These are phyloP conservation scores for Bos indicus DNA, from an alignment of 2,113 vertebrate species.

Conservation along the genomic window DNA sequence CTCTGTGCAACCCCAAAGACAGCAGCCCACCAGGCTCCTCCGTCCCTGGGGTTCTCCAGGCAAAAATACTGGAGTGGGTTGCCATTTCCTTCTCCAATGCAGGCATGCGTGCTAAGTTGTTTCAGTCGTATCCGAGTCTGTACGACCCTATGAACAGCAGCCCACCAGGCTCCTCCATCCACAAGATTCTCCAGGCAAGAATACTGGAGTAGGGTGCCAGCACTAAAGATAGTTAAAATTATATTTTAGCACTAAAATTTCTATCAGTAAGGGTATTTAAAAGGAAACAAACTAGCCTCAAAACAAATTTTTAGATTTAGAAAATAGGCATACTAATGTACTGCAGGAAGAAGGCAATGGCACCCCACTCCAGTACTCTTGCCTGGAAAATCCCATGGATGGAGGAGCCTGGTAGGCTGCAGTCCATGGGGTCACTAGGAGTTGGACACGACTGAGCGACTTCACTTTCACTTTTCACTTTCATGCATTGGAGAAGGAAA, in stretches of 20 bases:
- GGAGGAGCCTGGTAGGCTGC: too few species aligned
- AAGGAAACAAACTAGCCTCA: not conserved
- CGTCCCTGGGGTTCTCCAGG: not conserved
- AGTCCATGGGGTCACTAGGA: too few species aligned
- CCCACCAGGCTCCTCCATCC: not conserved
- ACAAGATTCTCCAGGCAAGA: not conserved
- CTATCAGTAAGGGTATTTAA: not conserved
- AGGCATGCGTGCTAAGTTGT: not conserved
- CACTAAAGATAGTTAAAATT: not conserved
- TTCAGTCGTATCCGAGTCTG: fast-evolving
- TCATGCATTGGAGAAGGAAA: too few species aligned
- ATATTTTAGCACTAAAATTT: not conserved
- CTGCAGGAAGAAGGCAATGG: too few species aligned
- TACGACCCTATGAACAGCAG: not conserved
- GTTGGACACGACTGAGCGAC: too few species aligned
- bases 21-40: not conserved
- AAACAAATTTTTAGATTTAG: not conserved
- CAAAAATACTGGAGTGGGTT: not conserved
- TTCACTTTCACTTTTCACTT: too few species aligned
- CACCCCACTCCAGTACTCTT: too few species aligned
- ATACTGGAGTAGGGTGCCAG: not conserved
- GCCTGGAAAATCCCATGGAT: too few species aligned
- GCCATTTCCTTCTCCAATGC: not conserved
- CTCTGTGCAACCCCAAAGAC: not conserved
- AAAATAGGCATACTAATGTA: not conserved